Conservation (phyloP, 2,888 invertebrate genomes). For the Euplexia lucipara region DNA sequence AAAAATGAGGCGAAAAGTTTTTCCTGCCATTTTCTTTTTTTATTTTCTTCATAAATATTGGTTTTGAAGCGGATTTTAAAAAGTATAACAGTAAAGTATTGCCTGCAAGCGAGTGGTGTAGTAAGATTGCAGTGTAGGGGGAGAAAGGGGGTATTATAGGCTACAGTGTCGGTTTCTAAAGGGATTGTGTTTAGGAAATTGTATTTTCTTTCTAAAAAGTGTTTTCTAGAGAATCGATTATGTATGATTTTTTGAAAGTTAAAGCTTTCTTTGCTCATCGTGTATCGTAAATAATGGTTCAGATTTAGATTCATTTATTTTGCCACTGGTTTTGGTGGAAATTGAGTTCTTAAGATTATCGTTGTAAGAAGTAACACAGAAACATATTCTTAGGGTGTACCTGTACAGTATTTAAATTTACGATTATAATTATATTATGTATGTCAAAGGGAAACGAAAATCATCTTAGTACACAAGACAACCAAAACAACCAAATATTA, state of each 20-base stretch:
- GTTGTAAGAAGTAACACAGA: too few relatives aligned
- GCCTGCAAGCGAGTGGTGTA: slow-evolving; percentile 60
- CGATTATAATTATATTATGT: too few relatives aligned
- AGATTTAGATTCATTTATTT: too few relatives aligned
- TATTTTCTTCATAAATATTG: slow-evolving; percentile 67
- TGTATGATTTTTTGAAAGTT: background rate
- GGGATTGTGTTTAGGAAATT: slow-evolving; percentile 29
- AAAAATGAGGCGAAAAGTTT: slow-evolving; percentile 43
- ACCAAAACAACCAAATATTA: too few relatives aligned
- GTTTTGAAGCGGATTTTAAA: slow-evolving; percentile 58
- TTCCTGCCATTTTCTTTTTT: slow-evolving; percentile 29
- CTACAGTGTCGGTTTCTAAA: slow-evolving; percentile 19
- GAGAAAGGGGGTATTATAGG: slow-evolving; percentile 17
- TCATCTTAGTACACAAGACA: too few relatives aligned
- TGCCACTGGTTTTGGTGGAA: too few relatives aligned
- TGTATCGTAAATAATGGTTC: too few relatives aligned
- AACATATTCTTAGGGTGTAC: too few relatives aligned
- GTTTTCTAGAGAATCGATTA: background rate
- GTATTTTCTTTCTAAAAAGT: background rate
- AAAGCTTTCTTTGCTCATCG: background rate
- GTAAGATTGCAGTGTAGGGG: slow-evolving; percentile 58
- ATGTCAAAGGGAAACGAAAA: too few relatives aligned
- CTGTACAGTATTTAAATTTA: too few relatives aligned
- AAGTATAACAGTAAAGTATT: slow-evolving; percentile 66
- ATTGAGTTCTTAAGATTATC: too few relatives aligned